A percentile compares a stretch with the other conserved stretches of the same genome.
phyloP scores from a whole-genome alignment of 2,113 vertebrate species.

The Trogon surrucura region DNA sequence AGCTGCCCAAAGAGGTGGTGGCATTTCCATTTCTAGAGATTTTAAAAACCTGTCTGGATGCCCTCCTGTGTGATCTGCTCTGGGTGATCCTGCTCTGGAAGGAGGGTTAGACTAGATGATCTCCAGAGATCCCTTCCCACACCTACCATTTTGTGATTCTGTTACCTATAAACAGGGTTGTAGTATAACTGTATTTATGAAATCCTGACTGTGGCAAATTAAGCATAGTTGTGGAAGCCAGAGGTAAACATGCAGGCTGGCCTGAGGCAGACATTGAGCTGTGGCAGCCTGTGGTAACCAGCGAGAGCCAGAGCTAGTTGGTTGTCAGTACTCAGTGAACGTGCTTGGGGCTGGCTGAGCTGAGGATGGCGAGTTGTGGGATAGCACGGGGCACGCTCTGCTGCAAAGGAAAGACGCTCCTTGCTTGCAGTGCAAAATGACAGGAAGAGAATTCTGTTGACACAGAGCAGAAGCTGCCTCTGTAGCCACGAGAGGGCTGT shows the following conservation, averaged over 20 bases:
- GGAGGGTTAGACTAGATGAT: too few species aligned
- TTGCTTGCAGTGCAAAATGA: accelerated
- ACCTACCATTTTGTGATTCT: too few species aligned
- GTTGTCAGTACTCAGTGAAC: accelerated
- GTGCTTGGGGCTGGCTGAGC: not conserved
- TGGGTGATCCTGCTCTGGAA: too few species aligned
- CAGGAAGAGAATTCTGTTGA: not conserved
- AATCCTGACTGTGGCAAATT: not conserved
- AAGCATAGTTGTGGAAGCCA: not conserved
- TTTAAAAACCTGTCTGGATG: too few species aligned
- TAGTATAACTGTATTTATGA: not conserved
- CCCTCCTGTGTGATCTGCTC: too few species aligned
- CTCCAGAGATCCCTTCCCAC: too few species aligned
- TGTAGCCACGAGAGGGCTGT: slow-evolving; percentile 33
- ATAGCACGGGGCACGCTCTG: not conserved
- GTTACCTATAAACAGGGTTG: not conserved
- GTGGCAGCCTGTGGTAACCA: not conserved
- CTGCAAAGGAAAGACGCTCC: not conserved
- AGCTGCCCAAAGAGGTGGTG: too few species aligned
- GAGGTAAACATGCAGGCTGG: not conserved
- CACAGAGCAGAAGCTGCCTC: not conserved
- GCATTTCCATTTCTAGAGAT: too few species aligned
- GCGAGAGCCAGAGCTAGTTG: not conserved
- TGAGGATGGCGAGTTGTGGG: not conserved
- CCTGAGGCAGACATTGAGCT: not conserved